Evolutionary conservation across 2,113 vertebrate genomes (phyloP), one percentile per base, ranked within the genome.

Genomic region (Oreocharis arfaki): DNA sequence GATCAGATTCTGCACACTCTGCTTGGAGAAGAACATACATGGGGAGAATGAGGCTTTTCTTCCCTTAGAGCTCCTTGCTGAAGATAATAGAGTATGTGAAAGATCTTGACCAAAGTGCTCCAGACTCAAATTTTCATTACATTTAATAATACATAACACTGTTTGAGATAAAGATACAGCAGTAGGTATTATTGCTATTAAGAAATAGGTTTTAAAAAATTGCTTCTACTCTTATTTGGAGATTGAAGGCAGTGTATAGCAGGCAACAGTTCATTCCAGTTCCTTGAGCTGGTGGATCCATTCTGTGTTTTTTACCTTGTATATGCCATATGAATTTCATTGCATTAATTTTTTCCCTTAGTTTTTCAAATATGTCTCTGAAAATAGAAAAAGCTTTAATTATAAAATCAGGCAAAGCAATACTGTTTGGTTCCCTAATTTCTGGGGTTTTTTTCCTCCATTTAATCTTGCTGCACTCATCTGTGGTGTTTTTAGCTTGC

Each of bases 381-480:
- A 67, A 52, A 46, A 44, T n/a, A 68, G 57, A 65, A 64, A 50
- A 84, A 26, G 11, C 35, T 88, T 69, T 64, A 60, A 30, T 41
- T 71, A 37, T 47, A 85, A 63, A 81, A 41, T 22, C 10, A 33
- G 26, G 19, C 39, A 52, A 35, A 81, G 20, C 27, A 49, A 18
- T 88, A 26, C 11, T 42, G 1, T 55, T 55, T 32, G 24, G 5
- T 90, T 61, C 27, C 60, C 28, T 73, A 24, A 22, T 69, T 65
- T 92, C 39, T 56, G n/a, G 24, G 6, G 1, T 0, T 1, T 28
- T 75, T 65, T 53, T 70, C 7, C 37, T 73, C 21, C 13, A 5
- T 41, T 59, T 76, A 52, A 37, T 64, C 49, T 84, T 56, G 21
- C 10, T 37, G 15, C 13, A 12, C 44, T 73, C 15, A 9, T 21